These are phyloP conservation scores for Philaethria dido DNA, from an alignment of 2,888 invertebrate species.

Conservation along the genomic window DNA sequence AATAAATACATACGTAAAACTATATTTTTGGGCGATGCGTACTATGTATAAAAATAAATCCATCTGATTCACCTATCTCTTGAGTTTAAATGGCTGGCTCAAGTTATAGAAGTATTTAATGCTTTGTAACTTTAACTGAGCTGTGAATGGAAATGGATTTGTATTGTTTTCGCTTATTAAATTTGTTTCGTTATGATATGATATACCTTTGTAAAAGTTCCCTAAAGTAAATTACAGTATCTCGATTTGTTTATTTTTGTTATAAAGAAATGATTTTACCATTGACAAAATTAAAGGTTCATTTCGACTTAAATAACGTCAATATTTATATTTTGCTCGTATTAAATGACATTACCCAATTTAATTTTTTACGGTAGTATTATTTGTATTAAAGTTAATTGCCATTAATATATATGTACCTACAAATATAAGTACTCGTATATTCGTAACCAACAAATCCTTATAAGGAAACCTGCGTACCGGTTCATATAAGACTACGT, in stretches of 20 bases:
- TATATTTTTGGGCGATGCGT: conserved; percentile 23
- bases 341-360: conserved; percentile 5
- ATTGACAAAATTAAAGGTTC: conserved; percentile 3
- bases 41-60: conserved; percentile 16
- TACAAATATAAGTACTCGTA: neutral
- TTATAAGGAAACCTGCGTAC: conserved; percentile 12
- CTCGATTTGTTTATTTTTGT: neutral
- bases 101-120: neutral
- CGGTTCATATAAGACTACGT: conserved; percentile 14
- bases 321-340: conserved; percentile 7
- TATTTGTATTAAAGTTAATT: conserved; percentile 25
- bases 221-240: neutral
- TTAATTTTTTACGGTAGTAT: conserved; percentile 10
- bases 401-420: conserved; percentile 17
- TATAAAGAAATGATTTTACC: neutral
- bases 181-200: neutral
- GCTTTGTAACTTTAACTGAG: neutral
- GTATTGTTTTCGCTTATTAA: neutral
- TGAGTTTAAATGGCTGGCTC: conserved; percentile 6
- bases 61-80: conserved; percentile 15
- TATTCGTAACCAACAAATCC: conserved; percentile 18
- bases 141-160: neutral
- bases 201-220: no score
- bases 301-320: neutral
- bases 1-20: conserved; percentile 12